These are phyloP conservation scores for Zootoca vivipara DNA, from an alignment of 2,113 vertebrate genomes.

Conservation along the genomic window DNA sequence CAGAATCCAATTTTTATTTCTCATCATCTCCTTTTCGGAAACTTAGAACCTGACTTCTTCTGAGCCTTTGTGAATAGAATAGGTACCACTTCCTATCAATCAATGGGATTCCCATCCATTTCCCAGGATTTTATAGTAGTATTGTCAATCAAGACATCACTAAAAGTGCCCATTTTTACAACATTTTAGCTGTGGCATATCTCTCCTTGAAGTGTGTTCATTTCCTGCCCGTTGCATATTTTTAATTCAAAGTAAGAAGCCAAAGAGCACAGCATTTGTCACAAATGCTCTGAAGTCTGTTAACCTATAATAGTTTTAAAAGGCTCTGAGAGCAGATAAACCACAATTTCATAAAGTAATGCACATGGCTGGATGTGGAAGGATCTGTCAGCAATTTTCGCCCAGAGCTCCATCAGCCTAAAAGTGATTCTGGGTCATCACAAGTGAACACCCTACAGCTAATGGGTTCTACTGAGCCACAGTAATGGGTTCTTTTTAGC, in stretches of 20 bases:
- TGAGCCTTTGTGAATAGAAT: neutral
- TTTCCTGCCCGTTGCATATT: neutral
- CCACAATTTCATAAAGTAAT: neutral
- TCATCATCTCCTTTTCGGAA: neutral
- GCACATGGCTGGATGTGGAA: neutral
- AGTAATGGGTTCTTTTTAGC: slow-evolving; percentile 1
- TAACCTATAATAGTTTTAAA: slow-evolving; percentile 20
- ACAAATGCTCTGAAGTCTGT: slow-evolving; percentile 3
- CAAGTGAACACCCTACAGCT: neutral
- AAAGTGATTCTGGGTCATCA: neutral
- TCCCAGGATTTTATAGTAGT: neutral
- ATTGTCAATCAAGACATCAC: neutral
- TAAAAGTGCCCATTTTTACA: neutral
- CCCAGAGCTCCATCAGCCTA: neutral
- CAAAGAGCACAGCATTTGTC: neutral
- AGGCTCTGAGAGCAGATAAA: slow-evolving; percentile 18
- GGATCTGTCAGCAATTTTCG: neutral
- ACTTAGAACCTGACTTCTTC: neutral
- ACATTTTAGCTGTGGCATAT: neutral
- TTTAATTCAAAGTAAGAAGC: neutral
- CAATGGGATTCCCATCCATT: neutral
- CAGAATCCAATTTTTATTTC: neutral
- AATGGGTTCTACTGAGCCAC: neutral
- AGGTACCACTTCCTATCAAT: neutral
- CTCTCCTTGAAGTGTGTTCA: neutral